A percentile compares a stretch with the other conserved stretches of the same genome.
These are phyloP conservation scores for Clitarchus hookeri DNA, from an alignment of 2,888 invertebrate genomes.

Conservation along the genomic window DNA sequence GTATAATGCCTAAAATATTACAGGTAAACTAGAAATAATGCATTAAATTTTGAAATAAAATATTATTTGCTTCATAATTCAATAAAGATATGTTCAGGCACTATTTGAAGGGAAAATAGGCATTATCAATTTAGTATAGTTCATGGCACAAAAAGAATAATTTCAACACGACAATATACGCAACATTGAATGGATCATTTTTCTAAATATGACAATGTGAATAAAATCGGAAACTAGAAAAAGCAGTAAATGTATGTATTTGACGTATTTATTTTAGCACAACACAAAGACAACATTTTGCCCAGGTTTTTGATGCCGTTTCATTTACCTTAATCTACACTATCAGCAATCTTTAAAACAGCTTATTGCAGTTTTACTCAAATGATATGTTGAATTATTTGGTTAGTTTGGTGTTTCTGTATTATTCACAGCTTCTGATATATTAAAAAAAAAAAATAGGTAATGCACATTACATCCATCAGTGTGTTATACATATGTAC, in stretches of 20 bases:
- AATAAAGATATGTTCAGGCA: neutral
- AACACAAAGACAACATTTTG: too few relatives aligned
- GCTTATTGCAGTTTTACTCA: neutral
- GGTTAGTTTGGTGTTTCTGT: constrained; percentile 14
- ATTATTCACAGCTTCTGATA: neutral
- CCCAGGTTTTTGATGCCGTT: neutral
- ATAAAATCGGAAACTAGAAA: too few relatives aligned
- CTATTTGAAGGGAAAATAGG: neutral
- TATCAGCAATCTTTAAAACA: neutral
- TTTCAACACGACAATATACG: neutral
- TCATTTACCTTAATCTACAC: neutral
- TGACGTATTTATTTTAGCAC: too few relatives aligned
- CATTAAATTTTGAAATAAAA: neutral
- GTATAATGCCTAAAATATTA: neutral
- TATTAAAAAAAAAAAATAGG: neutral
- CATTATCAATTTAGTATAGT: neutral
- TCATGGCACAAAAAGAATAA: neutral
- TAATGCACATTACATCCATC: neutral
- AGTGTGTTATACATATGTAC: neutral
- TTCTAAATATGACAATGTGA: too few relatives aligned
- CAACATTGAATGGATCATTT: too few relatives aligned
- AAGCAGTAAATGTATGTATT: too few relatives aligned
- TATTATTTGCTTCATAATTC: neutral
- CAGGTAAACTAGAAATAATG: neutral
- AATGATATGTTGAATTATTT: constrained; percentile 10